phyloP scores from a whole-genome alignment of 2,113 vertebrate species.

The Hystrix brachyura region DNA sequence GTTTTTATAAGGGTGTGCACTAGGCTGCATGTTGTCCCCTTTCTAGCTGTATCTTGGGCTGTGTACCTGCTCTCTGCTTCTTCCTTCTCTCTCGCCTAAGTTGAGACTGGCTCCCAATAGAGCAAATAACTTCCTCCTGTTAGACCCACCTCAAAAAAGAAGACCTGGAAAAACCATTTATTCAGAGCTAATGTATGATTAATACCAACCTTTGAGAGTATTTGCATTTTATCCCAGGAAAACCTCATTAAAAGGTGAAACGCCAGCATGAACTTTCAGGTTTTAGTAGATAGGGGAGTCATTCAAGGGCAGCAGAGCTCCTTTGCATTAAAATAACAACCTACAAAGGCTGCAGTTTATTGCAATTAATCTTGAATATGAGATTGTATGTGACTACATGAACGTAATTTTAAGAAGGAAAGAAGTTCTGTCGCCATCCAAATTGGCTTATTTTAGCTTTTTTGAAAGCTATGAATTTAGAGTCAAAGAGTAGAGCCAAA shows the following conservation, averaged over 20 bases:
- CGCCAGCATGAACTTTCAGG: neutral
- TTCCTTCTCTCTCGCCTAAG: neutral
- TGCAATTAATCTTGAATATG: slow-evolving; percentile 12
- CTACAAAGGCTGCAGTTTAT: neutral
- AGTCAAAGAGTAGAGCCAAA: slow-evolving; percentile 48
- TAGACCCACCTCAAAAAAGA: neutral
- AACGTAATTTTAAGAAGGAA: slow-evolving; percentile 46
- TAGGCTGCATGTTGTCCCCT: neutral
- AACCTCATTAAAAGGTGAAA: slow-evolving; percentile 53
- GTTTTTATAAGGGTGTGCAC: neutral
- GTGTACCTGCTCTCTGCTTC: neutral
- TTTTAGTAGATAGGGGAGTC: neutral
- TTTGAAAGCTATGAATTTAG: slow-evolving; percentile 46
- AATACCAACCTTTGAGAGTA: neutral
- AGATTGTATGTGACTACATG: slow-evolving; percentile 5
- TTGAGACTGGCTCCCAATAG: neutral
- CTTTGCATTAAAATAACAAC: neutral
- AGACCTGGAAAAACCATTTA: neutral
- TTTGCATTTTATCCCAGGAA: slow-evolving; percentile 52
- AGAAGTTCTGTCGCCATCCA: slow-evolving; percentile 6
- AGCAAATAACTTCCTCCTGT: neutral
- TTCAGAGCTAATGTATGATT: neutral
- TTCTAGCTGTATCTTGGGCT: neutral
- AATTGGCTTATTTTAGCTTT: slow-evolving; percentile 53
- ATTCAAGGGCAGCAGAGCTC: neutral